phyloP scores from a whole-genome alignment of 2,888 invertebrate species.

The Tachina lurida region DNA sequence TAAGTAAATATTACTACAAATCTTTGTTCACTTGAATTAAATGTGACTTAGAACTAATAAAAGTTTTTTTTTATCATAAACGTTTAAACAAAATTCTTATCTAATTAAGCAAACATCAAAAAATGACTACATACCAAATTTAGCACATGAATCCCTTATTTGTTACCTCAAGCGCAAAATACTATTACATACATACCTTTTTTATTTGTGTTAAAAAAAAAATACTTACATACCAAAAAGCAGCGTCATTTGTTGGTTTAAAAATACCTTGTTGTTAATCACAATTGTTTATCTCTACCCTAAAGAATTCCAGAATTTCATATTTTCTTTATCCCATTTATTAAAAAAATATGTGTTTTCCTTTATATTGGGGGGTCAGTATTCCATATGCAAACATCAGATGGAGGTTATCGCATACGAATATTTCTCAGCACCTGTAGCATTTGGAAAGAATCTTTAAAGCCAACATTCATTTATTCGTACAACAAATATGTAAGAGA shows the following conservation, averaged over 20 bases:
- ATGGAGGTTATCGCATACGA: slow-evolving; percentile 55
- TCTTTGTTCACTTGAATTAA: neutral
- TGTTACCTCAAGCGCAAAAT: slow-evolving; percentile 28
- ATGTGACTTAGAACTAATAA: neutral
- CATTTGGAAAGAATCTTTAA: slow-evolving; percentile 31
- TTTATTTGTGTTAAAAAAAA: slow-evolving; percentile 3
- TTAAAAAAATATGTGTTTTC: slow-evolving; percentile 32
- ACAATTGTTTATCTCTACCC: slow-evolving; percentile 13
- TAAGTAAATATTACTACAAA: too few species aligned
- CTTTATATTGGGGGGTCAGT: slow-evolving; percentile 55
- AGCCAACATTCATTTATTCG: slow-evolving; percentile 35
- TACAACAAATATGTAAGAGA: neutral
- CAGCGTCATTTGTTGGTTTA: neutral
- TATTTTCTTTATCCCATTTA: slow-evolving; percentile 15
- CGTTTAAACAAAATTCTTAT: slow-evolving; percentile 17
- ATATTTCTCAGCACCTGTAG: slow-evolving; percentile 46
- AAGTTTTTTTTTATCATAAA: neutral
- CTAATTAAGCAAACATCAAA: neutral
- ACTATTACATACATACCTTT: slow-evolving; percentile 3
- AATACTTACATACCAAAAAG: neutral
- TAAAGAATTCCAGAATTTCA: slow-evolving; percentile 22
- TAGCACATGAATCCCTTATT: slow-evolving; percentile 3
- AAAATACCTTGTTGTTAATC: slow-evolving; percentile 21
- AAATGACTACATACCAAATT: slow-evolving; percentile 9
- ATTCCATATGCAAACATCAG: slow-evolving; percentile 58